A percentile compares a stretch with the other conserved stretches of the same genome.
phyloP scores from a whole-genome alignment of 1,140 invertebrate genomes.

The Cotesia typhae region DNA sequence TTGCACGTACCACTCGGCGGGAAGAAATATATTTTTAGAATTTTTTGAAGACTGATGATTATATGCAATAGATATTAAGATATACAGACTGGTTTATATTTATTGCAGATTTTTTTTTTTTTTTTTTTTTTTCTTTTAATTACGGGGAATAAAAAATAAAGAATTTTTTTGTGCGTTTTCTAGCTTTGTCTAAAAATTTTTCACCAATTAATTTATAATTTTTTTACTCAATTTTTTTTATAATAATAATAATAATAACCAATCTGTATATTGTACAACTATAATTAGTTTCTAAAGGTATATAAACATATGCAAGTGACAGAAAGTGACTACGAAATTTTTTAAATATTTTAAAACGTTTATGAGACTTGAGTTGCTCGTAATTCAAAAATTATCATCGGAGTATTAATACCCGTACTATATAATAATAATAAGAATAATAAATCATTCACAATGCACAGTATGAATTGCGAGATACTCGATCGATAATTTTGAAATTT shows the following conservation, averaged over 20 bases:
- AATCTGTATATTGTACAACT: constrained; percentile 18
- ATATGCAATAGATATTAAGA: background rate
- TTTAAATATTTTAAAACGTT: background rate
- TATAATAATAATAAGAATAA: constrained; percentile 10
- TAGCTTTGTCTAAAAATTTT: too few species aligned
- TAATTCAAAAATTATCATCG: background rate
- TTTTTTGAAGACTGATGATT: constrained; percentile 13
- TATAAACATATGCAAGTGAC: background rate
- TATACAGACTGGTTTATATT: constrained; percentile 12
- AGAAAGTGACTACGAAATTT: constrained; percentile 3
- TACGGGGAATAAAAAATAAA: too few species aligned
- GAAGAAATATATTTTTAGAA: constrained; percentile 2
- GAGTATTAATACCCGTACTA: constrained; percentile 19
- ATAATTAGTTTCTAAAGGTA: constrained; percentile 12
- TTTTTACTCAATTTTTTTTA: background rate
- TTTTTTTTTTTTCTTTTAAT: too few species aligned
- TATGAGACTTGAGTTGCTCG: constrained; percentile 1
- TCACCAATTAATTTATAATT: too few species aligned
- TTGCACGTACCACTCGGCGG: constrained; percentile 9
- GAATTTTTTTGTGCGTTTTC: too few species aligned
- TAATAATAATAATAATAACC: background rate
- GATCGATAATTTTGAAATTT: constrained; percentile 9
- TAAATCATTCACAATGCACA: background rate
- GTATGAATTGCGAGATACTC: constrained; percentile 8
- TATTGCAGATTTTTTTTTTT: background rate